phyloP scores from a whole-genome alignment of 2,888 invertebrate genomes.

The Venusia cambrica region DNA sequence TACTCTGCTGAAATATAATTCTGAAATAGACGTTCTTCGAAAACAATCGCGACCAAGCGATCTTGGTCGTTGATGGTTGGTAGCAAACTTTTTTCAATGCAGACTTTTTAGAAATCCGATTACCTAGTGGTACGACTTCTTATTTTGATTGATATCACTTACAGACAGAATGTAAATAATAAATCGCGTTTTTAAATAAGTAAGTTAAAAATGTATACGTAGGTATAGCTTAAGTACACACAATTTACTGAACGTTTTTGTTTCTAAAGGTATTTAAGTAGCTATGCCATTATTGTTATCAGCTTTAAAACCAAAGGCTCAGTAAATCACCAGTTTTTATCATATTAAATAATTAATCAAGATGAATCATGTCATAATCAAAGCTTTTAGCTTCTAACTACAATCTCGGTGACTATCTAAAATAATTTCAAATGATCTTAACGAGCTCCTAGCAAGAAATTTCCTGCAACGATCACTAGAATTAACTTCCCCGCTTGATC shows the following conservation, averaged over 20 bases:
- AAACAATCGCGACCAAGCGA: conserved; percentile 19
- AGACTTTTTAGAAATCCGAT: conserved; percentile 31
- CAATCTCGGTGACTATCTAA: conserved; percentile 3
- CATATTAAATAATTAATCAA: conserved; percentile 9
- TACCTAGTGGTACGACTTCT: conserved; percentile 14
- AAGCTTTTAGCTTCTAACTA: conserved; percentile 11
- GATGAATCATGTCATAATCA: conserved; percentile 8
- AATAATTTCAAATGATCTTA: conserved; percentile 12
- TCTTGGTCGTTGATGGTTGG: conserved; percentile 25
- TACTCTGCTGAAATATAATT: too few species aligned
- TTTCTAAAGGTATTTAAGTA: too few species aligned
- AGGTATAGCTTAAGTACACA: too few species aligned
- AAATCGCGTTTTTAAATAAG: background rate
- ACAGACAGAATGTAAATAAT: conserved; percentile 13
- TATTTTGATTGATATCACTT: conserved; percentile 8
- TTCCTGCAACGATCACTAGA: conserved; percentile 20
- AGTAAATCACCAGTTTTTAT: background rate
- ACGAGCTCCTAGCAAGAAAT: conserved; percentile 11
- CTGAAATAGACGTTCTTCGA: conserved; percentile 14
- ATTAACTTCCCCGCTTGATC: conserved; percentile 22
- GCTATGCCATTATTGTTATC: too few species aligned
- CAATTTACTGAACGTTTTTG: too few species aligned
- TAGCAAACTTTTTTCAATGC: conserved; percentile 17
- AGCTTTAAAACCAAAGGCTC: background rate
- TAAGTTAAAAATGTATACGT: too few species aligned